phyloP scores from a whole-genome alignment of 2,797 vertebrate genomes.

The Borostomias antarcticus region DNA sequence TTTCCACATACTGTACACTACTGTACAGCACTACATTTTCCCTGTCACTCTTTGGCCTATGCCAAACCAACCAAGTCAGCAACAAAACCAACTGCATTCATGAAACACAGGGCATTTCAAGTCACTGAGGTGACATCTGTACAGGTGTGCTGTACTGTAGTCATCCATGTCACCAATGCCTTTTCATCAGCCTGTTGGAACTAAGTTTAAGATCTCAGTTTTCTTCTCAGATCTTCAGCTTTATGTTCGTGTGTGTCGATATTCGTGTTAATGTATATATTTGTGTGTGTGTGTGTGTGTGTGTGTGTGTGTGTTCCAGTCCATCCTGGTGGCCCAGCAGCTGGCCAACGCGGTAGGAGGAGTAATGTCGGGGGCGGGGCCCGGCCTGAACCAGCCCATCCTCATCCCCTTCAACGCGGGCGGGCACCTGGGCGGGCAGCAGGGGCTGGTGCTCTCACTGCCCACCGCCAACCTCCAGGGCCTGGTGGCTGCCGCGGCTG shows the following conservation, averaged over 20 bases:
- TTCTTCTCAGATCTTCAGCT: too few species aligned
- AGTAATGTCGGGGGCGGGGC: slow-evolving; percentile 91
- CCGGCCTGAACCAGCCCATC: slow-evolving; percentile 95
- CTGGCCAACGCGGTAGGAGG: slow-evolving; percentile 93
- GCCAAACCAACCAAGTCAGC: slow-evolving; percentile 38
- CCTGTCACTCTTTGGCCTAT: slow-evolving; percentile 52
- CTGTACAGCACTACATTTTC: slow-evolving; percentile 43
- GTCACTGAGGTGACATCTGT: slow-evolving; percentile 24
- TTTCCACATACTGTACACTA: slow-evolving; percentile 49
- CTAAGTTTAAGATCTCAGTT: background rate
- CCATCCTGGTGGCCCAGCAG: slow-evolving; percentile 94
- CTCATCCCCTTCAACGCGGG: slow-evolving; percentile 98
- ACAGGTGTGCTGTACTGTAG: too few species aligned
- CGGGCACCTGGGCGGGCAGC: slow-evolving; percentile 93
- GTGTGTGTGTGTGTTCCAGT: slow-evolving; percentile 72
- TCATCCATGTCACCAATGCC: too few species aligned
- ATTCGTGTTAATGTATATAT: slow-evolving; percentile 13
- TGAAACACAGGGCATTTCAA: slow-evolving; percentile 35
- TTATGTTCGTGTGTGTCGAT: background rate
- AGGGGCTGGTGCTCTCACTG: slow-evolving; percentile 97
- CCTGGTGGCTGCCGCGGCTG: slow-evolving; percentile 97
- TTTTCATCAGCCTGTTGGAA: too few species aligned
- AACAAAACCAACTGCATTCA: slow-evolving; percentile 42
- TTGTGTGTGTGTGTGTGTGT: slow-evolving; percentile 26
- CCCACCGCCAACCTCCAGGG: slow-evolving; percentile 97